Base-by-base conservation (phyloP, 2,888 invertebrate genomes). In the Neoascia interrupta region DNA sequence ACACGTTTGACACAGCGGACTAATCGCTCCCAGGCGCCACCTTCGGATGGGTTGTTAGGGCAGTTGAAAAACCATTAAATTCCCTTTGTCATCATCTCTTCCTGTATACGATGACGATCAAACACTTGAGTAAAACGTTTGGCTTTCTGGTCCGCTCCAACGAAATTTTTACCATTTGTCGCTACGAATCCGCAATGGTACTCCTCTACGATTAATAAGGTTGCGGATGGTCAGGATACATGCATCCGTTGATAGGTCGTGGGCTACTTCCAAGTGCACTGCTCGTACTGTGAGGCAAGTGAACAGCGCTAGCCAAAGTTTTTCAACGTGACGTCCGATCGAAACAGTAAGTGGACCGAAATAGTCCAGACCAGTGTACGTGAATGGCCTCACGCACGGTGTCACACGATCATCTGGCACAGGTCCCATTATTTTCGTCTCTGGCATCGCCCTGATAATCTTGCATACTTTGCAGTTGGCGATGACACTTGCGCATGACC, bases 11-110 rank as follows among this genome's bases (percentile, higher is more conserved):
- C 61, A 6, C 69, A 80, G 1, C 68, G 23, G 0, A 83, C 66
- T 16, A 83, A 37, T 2, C 82, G 60, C 60, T 83, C 81, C 82
- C 82, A 83, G 15, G 58, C 36, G 4, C 82, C 82, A 1, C 81
- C 82, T 60, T 49, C 39, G 37, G 45, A 31, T n/a, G 61, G 64
- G 15, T 64, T 53, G 13, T 26, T 23, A 0, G 61, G 61, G 11
- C 61, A 61, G 23, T 61, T 61, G 23, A 72, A 63, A 5, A 39
- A 15, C 63, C 63, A 72, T 18, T 64, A 45, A 1, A 69, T 21
- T 13, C 69, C 53, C 16, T 39, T 51, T 2, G 23, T n/a, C 3
- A 74, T 54, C n/a, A 81, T 15, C 18, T 63, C 64, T 11, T 47
- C 41, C 23, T 60, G 36, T 13, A 74, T 53, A 10, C 39, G 34